Evolutionary conservation across 2,797 vertebrate species (phyloP).

Genomic region (Falco peregrinus): DNA sequence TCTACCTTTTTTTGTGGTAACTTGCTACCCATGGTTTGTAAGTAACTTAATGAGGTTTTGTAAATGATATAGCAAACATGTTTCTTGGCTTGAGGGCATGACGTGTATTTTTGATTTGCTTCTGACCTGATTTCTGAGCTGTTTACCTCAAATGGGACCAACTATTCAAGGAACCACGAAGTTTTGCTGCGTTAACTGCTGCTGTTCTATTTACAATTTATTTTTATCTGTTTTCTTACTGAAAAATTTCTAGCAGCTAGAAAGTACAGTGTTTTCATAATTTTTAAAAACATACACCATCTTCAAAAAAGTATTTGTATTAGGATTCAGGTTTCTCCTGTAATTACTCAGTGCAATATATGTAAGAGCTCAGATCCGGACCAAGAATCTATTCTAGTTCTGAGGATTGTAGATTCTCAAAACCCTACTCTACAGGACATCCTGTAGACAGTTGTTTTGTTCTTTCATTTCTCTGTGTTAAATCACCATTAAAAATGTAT

Average conservation of each 20-base stretch:
- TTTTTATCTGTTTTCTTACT: neutral
- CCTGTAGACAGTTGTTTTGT: neutral
- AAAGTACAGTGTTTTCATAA: neutral
- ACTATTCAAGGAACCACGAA: neutral
- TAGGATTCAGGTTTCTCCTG: neutral
- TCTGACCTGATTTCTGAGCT: conserved; percentile 15
- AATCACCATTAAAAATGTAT: neutral
- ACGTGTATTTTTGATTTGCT: neutral
- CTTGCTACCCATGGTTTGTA: neutral
- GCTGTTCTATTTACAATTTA: neutral
- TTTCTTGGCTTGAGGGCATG: conserved; percentile 29
- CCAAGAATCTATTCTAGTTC: neutral
- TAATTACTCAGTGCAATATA: neutral
- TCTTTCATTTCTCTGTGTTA: neutral
- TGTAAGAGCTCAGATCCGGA: neutral
- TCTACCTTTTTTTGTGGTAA: neutral
- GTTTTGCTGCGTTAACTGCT: neutral
- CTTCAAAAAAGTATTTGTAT: neutral
- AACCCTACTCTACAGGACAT: neutral
- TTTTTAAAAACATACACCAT: neutral
- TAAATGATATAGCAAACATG: neutral
- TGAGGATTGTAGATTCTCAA: neutral
- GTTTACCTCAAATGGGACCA: conserved; percentile 20
- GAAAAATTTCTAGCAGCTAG: neutral
- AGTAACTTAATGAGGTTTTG: conserved; percentile 33